Evolutionary conservation across 2,113 vertebrate genomes (phyloP).

Genomic region (Tenrec ecaudatus): DNA sequence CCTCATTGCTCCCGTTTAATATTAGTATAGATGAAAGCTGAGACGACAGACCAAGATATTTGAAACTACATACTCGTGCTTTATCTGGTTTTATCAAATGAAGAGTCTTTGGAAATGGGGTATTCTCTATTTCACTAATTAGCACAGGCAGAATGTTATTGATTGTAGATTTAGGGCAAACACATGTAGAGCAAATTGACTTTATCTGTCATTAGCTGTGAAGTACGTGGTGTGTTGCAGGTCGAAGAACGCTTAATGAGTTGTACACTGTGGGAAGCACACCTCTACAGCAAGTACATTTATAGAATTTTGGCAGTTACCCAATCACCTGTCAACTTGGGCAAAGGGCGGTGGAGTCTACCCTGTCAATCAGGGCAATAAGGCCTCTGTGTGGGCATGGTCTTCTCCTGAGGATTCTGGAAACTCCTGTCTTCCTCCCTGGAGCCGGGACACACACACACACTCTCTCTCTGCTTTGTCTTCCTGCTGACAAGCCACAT

Average conservation of each 20-base stretch:
- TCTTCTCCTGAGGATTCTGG: no score
- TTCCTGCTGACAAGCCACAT: no score
- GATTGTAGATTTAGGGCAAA: background rate
- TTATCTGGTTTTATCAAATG: constrained; percentile 27
- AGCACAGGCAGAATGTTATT: background rate
- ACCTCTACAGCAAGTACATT: background rate
- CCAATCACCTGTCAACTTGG: no score
- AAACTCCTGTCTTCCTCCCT: no score
- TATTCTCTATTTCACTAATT: background rate
- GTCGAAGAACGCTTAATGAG: background rate
- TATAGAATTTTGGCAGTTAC: background rate
- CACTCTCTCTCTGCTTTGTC: no score
- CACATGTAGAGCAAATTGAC: background rate
- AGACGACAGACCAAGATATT: background rate
- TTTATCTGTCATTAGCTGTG: background rate
- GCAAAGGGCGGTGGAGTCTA: no score
- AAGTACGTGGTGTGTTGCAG: background rate
- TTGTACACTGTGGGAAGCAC: constrained; percentile 3
- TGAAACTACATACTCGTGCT: background rate
- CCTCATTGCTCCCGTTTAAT: background rate
- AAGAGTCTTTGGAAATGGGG: background rate
- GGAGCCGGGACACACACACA: no score
- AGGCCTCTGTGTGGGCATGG: no score
- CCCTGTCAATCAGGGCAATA: no score
- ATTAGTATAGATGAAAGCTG: background rate